These are phyloP conservation scores for Notocelia uddmanniana DNA, from an alignment of 2,888 invertebrate genomes.

Conservation along the genomic window DNA sequence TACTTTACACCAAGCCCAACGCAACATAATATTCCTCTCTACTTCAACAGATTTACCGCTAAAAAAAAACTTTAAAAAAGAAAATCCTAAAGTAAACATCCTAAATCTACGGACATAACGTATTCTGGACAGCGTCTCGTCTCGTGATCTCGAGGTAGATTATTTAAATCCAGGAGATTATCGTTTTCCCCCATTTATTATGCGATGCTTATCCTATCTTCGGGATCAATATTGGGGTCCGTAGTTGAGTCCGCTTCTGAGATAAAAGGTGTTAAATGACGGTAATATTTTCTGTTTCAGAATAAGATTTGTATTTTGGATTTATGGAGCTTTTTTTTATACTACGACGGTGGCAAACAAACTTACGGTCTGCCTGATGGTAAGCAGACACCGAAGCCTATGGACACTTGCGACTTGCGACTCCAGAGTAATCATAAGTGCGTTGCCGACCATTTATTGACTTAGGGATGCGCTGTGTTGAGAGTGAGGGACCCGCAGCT, in stretches of 20 bases:
- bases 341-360: too few relatives aligned
- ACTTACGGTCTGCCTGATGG: too few relatives aligned
- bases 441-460: too few relatives aligned
- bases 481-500: too few relatives aligned
- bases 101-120: constrained; percentile 36
- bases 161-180: constrained; percentile 43
- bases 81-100: constrained; percentile 22
- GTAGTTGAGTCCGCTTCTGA: not conserved
- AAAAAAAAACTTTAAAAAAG: constrained; percentile 24
- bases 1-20: not conserved
- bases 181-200: constrained; percentile 43
- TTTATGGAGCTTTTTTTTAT: constrained; percentile 3
- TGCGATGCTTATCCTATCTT: constrained; percentile 43
- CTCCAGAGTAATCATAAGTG: constrained; percentile 2
- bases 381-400: too few relatives aligned
- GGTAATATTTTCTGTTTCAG: constrained; percentile 29
- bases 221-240: constrained; percentile 42
- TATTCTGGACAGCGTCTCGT: constrained; percentile 39
- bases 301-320: constrained; percentile 13
- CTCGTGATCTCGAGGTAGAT: constrained; percentile 40
- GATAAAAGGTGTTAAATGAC: constrained; percentile 42
- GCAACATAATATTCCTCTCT: constrained; percentile 12
- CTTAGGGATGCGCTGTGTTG: too few relatives aligned
- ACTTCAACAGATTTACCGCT: constrained; percentile 1
- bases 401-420: too few relatives aligned